These are phyloP conservation scores for Falco rusticolus DNA, from an alignment of 2,797 vertebrate species.

Conservation along the genomic window DNA sequence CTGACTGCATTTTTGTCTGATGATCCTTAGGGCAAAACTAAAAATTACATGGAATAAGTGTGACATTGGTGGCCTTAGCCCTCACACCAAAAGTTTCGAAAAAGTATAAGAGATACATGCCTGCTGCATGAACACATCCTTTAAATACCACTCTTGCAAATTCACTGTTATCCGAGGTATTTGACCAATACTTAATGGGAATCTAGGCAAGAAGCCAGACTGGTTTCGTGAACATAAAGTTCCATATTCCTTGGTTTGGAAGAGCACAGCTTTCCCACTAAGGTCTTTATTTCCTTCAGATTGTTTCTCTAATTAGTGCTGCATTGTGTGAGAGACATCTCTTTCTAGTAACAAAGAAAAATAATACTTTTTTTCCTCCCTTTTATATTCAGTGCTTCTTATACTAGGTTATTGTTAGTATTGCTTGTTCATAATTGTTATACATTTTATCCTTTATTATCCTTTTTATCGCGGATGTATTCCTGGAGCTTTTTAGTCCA, in stretches of 20 bases:
- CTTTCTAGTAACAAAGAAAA: neutral
- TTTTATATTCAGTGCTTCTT: neutral
- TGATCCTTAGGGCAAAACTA: neutral
- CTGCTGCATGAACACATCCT: neutral
- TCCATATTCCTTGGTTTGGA: neutral
- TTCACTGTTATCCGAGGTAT: neutral
- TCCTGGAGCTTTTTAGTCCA: neutral
- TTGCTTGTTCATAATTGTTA: neutral
- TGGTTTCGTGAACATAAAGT: neutral
- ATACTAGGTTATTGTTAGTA: neutral
- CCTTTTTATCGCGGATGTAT: neutral
- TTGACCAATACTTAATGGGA: neutral
- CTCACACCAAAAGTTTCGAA: neutral
- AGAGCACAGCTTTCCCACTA: neutral
- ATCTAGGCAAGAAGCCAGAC: neutral
- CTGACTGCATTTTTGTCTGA: neutral
- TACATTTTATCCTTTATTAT: neutral
- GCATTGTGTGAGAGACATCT: neutral
- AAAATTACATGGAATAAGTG: neutral
- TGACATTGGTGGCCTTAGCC: neutral
- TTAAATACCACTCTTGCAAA: neutral
- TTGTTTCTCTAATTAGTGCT: neutral
- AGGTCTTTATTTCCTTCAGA: neutral
- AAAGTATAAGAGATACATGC: neutral
- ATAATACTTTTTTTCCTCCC: fast-evolving